phyloP scores from a whole-genome alignment of 2,888 invertebrate species.

The Stictocephala bisonia region DNA sequence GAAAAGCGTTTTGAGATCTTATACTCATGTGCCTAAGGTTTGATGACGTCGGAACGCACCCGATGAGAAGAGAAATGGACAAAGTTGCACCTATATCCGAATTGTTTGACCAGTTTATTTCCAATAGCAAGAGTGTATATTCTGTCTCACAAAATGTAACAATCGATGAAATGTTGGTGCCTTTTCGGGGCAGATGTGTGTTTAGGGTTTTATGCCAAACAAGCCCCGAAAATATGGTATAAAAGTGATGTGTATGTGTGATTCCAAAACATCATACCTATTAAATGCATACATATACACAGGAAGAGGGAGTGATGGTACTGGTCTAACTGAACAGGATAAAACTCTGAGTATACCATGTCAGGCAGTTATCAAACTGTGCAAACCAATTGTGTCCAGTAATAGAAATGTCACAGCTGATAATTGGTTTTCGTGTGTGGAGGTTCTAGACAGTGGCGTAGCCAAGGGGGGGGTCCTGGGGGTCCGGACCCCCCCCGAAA shows the following conservation, averaged over 20 bases:
- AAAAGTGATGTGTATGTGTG: slow-evolving; percentile 54
- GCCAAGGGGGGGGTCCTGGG: too few species aligned
- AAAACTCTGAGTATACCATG: slow-evolving; percentile 58
- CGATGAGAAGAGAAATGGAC: slow-evolving; percentile 35
- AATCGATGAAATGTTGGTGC: slow-evolving; percentile 27
- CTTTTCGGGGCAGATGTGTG: slow-evolving; percentile 40
- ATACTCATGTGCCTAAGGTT: slow-evolving; percentile 29
- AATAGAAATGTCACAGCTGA: slow-evolving; percentile 60
- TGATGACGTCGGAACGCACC: slow-evolving; percentile 24
- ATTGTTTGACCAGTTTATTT: slow-evolving; percentile 43
- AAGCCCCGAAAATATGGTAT: slow-evolving; percentile 58
- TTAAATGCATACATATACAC: slow-evolving; percentile 57
- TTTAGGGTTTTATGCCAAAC: slow-evolving; percentile 55
- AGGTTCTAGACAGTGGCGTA: slow-evolving; percentile 57
- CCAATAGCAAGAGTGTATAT: slow-evolving; percentile 37
- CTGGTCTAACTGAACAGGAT: slow-evolving; percentile 54
- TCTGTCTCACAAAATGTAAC: slow-evolving; percentile 15
- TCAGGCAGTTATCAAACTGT: slow-evolving; percentile 57
- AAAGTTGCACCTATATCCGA: slow-evolving; percentile 46
- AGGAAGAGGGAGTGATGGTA: slow-evolving; percentile 59
- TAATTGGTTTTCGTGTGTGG: slow-evolving; percentile 60
- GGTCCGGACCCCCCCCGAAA: too few species aligned
- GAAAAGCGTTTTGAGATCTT: slow-evolving; percentile 35
- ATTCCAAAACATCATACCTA: slow-evolving; percentile 55
- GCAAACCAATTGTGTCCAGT: slow-evolving; percentile 57